A percentile compares a stretch with the other conserved stretches of the same genome.
These are phyloP conservation scores for Chrysolina oricalcia DNA, from an alignment of 2,888 invertebrate species.

Conservation along the genomic window DNA sequence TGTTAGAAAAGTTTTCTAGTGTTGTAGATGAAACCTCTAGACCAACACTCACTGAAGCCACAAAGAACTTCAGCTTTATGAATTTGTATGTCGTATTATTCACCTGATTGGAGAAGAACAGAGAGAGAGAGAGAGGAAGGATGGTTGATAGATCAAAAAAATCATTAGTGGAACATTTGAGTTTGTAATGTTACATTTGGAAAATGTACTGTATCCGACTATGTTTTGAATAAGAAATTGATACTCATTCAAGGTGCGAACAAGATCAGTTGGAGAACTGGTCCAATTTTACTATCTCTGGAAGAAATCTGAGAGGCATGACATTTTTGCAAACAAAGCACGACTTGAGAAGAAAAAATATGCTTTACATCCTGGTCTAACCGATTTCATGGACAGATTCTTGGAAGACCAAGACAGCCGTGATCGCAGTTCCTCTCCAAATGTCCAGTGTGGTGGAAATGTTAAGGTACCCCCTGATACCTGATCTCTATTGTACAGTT, in stretches of 20 bases:
- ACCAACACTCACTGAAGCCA: too few relatives aligned
- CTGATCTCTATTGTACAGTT: constrained; percentile 56
- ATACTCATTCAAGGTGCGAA: constrained; percentile 78
- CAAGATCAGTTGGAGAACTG: constrained; percentile 95
- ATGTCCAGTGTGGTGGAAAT: constrained; percentile 72
- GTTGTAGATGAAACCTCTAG: too few relatives aligned
- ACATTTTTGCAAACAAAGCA: constrained; percentile 91
- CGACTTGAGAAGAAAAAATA: constrained; percentile 94
- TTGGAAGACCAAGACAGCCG: constrained; percentile 87
- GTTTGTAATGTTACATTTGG: too few relatives aligned
- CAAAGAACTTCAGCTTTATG: too few relatives aligned
- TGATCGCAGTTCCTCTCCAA: constrained; percentile 83
- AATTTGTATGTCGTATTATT: too few relatives aligned
- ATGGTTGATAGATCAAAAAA: not conserved
- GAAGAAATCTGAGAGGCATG: constrained; percentile 99
- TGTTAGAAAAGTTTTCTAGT: too few relatives aligned
- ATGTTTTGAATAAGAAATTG: not conserved
- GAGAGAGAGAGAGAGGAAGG: too few relatives aligned
- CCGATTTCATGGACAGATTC: constrained; percentile 95
- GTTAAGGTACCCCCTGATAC: constrained; percentile 55
- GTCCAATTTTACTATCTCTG: constrained; percentile 97
- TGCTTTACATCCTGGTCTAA: constrained; percentile 91
- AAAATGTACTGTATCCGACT: too few relatives aligned
- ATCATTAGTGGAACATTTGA: not conserved
- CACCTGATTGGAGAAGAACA: too few relatives aligned